Evolutionary conservation across 2,113 vertebrate species (phyloP), one percentile per base, ranked within the genome.

Genomic region (Balaenoptera acutorostrata): DNA sequence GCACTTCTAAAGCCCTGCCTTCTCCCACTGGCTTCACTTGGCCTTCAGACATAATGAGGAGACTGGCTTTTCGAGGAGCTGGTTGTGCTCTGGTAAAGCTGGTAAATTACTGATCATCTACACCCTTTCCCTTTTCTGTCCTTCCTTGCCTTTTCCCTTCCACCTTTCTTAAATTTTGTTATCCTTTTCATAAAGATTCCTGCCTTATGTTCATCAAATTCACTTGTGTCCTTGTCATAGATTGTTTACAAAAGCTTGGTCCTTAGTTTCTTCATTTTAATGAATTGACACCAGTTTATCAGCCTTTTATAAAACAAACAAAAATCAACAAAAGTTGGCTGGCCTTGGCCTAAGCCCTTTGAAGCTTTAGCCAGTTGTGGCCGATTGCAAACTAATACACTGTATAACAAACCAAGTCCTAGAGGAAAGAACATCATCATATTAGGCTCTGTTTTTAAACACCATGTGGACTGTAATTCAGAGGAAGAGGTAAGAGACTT

Each of bases 61-160:
- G 99, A 96, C 96, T 99, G 98, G 99, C 99, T 98, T 99, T 99
- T 98, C 99, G 98, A 98, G 99, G 99, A 97, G 98, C 99, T 99
- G 99, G 99, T 98, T 99, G 98, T 98, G 99, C 99, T 99, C 99
- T 99, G 99, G 99, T 99, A 99, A 99, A 99, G 99, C 99, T 99
- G 98, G 98, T 98, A 99, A 99, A 99, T 99, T 99, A 97, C 98
- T 98, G 98, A 98, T 98, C 97, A 97, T 98, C 72, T 98, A 95
- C 97, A 96, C 82, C 95, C 64, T 97, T 92, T 96, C 91, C 95
- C 96, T 96, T 98, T 95, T 90, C 90, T 98, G 87, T 97, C 82
- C 41, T 96, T 86, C 88, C 94, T 96, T 97, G 81, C 36, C 89
- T 87, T 97, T 97, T 64, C 89, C 96, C 90, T 93, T 88, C 59